A percentile compares a stretch with the other conserved stretches of the same genome.
These are phyloP conservation scores for Ecdyonurus torrentis DNA, from an alignment of 2,888 invertebrate genomes.

Conservation along the genomic window DNA sequence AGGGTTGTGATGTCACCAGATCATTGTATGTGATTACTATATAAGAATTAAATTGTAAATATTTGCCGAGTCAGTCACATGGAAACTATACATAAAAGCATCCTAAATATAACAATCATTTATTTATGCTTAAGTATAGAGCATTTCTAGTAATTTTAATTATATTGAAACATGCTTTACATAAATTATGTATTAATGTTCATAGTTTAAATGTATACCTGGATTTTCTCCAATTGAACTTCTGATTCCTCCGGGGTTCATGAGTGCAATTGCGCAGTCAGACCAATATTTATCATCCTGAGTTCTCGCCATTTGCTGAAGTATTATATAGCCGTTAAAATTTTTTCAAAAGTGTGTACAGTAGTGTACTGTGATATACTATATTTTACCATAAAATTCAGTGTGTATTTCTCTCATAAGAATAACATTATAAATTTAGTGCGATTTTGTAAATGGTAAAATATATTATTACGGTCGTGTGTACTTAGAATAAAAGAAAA, in stretches of 20 bases:
- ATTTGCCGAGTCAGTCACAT: background rate
- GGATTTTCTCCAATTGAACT: slow-evolving; percentile 42
- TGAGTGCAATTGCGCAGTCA: slow-evolving; percentile 44
- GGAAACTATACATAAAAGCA: slow-evolving; percentile 16
- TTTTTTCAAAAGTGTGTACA: too few relatives aligned
- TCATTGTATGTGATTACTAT: slow-evolving; percentile 53
- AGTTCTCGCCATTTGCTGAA: too few relatives aligned
- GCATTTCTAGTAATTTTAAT: too few relatives aligned
- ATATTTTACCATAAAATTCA: too few relatives aligned
- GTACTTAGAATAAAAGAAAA: background rate
- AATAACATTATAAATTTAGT: too few relatives aligned
- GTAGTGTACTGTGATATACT: too few relatives aligned
- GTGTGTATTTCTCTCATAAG: too few relatives aligned
- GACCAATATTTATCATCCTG: slow-evolving; percentile 40
- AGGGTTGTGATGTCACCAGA: slow-evolving; percentile 52
- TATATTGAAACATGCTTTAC: too few relatives aligned
- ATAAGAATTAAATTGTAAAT: background rate
- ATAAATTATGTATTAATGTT: background rate
- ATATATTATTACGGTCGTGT: slow-evolving; percentile 9
- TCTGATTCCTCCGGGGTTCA: slow-evolving; percentile 55
- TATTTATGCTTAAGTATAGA: too few relatives aligned
- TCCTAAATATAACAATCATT: too few relatives aligned
- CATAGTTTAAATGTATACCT: slow-evolving; percentile 7
- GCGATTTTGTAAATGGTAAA: too few relatives aligned
- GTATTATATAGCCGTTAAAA: too few relatives aligned